These are phyloP conservation scores for Adela reaumurella DNA, from an alignment of 2,888 invertebrate genomes.

Conservation along the genomic window DNA sequence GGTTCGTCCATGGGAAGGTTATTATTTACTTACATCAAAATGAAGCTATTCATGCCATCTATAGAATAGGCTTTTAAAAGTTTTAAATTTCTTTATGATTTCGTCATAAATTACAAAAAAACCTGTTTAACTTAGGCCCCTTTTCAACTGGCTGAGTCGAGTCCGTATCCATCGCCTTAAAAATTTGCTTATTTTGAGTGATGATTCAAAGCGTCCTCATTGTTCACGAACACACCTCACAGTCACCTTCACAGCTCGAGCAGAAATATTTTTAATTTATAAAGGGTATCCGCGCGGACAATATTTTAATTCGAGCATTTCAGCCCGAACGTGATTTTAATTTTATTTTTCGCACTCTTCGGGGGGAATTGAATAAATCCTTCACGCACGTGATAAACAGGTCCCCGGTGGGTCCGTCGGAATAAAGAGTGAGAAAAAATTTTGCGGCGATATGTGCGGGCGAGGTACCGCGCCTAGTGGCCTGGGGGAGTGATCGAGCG, in stretches of 20 bases:
- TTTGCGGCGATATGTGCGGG: constrained; percentile 15
- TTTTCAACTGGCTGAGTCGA: no score
- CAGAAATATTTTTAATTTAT: neutral
- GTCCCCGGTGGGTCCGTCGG: constrained; percentile 27
- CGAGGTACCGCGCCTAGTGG: constrained; percentile 22
- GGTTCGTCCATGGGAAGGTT: no score
- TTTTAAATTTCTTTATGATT: no score
- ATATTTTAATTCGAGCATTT: neutral
- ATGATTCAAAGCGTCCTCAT: no score
- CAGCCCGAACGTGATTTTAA: neutral
- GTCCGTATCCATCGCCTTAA: no score
- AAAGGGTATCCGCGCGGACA: neutral
- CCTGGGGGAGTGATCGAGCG: constrained; percentile 49
- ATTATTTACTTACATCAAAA: no score
- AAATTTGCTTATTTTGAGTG: no score
- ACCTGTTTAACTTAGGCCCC: no score
- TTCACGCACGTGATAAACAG: constrained; percentile 44
- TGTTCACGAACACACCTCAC: no score
- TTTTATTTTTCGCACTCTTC: neutral
- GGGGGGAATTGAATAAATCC: constrained; percentile 13
- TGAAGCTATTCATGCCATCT: no score
- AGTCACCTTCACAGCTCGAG: neutral
- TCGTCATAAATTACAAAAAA: no score
- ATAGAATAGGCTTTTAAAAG: no score
- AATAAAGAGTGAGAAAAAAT: constrained; percentile 37